phyloP scores from a whole-genome alignment of 1,140 invertebrate species.

The Pogonognathellus flavescens region DNA sequence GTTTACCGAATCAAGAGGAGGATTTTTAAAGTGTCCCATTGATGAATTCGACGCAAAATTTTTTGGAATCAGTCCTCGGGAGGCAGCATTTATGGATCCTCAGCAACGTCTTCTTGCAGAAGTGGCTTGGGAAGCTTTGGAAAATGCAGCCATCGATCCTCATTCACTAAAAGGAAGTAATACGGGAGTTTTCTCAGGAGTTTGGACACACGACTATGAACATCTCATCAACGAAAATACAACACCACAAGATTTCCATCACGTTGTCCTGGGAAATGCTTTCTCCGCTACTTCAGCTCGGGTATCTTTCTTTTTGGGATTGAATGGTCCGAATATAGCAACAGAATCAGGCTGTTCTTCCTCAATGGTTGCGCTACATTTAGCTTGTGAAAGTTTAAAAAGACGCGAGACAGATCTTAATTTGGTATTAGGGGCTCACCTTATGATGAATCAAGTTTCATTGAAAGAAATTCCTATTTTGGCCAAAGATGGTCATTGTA shows the following conservation, averaged over 20 bases:
- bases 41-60: conserved; percentile 8
- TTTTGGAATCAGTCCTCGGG: not conserved
- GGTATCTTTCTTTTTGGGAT: not conserved
- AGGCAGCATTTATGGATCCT: not conserved
- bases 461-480: not conserved
- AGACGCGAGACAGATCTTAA: not conserved
- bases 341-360: not conserved
- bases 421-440: not conserved
- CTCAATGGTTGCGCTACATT: not conserved
- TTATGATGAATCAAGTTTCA: not conserved
- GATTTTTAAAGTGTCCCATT: not conserved
- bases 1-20: not conserved
- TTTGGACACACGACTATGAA: conserved; percentile 7
- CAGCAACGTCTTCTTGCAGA: not conserved
- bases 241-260: not conserved
- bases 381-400: not conserved
- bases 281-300: not conserved
- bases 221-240: not conserved
- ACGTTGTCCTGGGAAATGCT: conserved; percentile 5
- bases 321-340: not conserved
- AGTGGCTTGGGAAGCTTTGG: conserved; percentile 10
- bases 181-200: not conserved
- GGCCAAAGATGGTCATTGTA: not conserved
- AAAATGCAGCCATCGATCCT: not conserved
- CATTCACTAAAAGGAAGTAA: not conserved